Evolutionary conservation across 2,113 vertebrate species (phyloP).

Genomic region (Perca flavescens): DNA sequence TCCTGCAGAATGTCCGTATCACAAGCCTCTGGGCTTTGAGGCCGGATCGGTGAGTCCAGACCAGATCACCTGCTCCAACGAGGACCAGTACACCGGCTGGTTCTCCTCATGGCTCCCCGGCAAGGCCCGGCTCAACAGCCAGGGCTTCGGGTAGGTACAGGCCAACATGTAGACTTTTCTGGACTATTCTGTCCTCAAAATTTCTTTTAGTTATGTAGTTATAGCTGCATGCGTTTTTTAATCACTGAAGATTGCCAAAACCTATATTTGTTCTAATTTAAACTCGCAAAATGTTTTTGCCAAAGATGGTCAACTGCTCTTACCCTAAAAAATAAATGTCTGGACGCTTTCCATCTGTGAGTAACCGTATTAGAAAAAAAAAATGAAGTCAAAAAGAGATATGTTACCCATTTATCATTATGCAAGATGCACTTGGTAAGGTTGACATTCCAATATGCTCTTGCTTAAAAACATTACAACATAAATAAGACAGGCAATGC

Average conservation of each 20-base stretch:
- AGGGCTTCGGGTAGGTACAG: conserved; percentile 93
- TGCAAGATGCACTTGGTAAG: background rate
- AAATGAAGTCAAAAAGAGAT: background rate
- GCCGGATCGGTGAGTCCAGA: conserved; percentile 90
- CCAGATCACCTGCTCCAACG: conserved; percentile 95
- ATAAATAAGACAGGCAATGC: background rate
- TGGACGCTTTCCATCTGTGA: conserved; percentile 22
- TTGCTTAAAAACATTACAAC: background rate
- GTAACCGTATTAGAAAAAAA: background rate
- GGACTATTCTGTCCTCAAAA: background rate
- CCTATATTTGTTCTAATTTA: background rate
- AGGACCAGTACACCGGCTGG: conserved; percentile 96
- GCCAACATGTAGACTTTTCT: background rate
- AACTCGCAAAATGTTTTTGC: background rate
- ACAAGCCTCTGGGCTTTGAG: conserved; percentile 95
- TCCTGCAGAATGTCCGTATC: conserved; percentile 93
- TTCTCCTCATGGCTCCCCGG: conserved; percentile 95
- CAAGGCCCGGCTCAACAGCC: conserved; percentile 94
- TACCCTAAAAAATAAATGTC: conserved; percentile 12
- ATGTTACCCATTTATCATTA: conserved; percentile 4
- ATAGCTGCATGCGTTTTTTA: conserved; percentile 21
- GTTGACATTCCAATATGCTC: conserved; percentile 12
- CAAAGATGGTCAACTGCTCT: background rate
- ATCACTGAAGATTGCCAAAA: background rate
- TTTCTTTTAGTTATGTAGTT: too few relatives aligned